A percentile compares a stretch with the other conserved stretches of the same genome.
These are phyloP conservation scores for Litoditis marina DNA, from an alignment of 2,888 invertebrate species.

Conservation along the genomic window DNA sequence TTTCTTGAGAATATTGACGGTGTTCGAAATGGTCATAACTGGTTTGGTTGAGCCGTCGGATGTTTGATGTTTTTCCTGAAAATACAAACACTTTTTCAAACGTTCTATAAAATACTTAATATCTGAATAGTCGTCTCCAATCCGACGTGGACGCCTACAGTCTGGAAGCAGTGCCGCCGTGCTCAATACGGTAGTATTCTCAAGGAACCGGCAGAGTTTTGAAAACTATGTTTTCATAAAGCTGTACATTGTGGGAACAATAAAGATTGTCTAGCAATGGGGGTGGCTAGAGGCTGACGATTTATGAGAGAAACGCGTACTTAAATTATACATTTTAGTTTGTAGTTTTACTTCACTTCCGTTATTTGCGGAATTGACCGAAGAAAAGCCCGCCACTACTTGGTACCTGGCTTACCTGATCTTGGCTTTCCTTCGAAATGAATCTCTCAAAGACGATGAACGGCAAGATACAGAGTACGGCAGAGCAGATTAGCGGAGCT, in stretches of 20 bases:
- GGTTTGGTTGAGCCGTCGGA: not conserved
- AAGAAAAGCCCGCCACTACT: too few species aligned
- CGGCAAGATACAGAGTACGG: constrained; percentile 27
- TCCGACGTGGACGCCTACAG: too few species aligned
- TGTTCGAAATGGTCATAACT: constrained; percentile 19
- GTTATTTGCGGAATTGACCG: not conserved
- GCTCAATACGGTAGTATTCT: too few species aligned
- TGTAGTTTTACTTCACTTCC: constrained; percentile 9
- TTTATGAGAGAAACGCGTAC: too few species aligned
- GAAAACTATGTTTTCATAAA: too few species aligned
- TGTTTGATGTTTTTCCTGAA: constrained; percentile 14
- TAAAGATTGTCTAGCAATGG: too few species aligned
- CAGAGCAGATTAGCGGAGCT: constrained; percentile 24
- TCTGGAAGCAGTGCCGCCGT: too few species aligned
- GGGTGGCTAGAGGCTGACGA: too few species aligned
- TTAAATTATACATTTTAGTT: too few species aligned
- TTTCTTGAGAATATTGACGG: constrained; percentile 29
- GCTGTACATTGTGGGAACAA: too few species aligned
- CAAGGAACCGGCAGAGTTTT: too few species aligned
- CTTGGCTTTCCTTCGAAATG: constrained; percentile 27
- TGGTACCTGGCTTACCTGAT: constrained; percentile 13
- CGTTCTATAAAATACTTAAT: not conserved
- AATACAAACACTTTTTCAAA: not conserved
- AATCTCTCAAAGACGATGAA: constrained; percentile 30
- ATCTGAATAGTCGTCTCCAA: too few species aligned